These are phyloP conservation scores for Barnardius zonarius DNA, from an alignment of 2,113 vertebrate genomes.

Conservation along the genomic window DNA sequence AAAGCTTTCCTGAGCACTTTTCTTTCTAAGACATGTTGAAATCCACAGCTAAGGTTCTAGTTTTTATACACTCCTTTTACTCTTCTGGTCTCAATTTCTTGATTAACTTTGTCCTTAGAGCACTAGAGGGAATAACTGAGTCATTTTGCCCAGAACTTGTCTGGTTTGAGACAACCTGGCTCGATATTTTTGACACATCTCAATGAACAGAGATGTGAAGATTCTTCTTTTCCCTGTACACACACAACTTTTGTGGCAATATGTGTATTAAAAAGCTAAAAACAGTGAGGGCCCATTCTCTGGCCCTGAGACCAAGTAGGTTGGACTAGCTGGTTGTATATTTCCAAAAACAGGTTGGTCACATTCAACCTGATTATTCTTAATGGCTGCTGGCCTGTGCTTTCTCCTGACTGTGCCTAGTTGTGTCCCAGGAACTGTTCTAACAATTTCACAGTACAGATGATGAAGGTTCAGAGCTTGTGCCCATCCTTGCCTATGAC, in stretches of 20 bases:
- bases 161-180: not conserved
- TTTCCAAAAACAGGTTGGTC: not conserved
- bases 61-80: not conserved
- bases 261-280: not conserved
- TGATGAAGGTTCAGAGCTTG: not conserved
- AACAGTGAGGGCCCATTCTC: not conserved
- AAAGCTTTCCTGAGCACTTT: not conserved
- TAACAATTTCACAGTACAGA: not conserved
- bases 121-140: not conserved
- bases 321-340: not conserved
- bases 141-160: not conserved
- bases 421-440: not conserved
- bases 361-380: not conserved
- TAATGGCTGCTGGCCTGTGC: not conserved
- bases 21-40: not conserved
- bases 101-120: not conserved
- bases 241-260: fast-evolving
- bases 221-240: not conserved
- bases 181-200: not conserved
- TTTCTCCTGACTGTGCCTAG: not conserved
- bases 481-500: not conserved
- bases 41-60: not conserved
- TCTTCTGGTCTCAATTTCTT: not conserved
- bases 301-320: not conserved
- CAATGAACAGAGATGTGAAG: not conserved